These are phyloP conservation scores for Gephyroberyx darwinii DNA, from an alignment of 2,797 vertebrate species.

Conservation along the genomic window DNA sequence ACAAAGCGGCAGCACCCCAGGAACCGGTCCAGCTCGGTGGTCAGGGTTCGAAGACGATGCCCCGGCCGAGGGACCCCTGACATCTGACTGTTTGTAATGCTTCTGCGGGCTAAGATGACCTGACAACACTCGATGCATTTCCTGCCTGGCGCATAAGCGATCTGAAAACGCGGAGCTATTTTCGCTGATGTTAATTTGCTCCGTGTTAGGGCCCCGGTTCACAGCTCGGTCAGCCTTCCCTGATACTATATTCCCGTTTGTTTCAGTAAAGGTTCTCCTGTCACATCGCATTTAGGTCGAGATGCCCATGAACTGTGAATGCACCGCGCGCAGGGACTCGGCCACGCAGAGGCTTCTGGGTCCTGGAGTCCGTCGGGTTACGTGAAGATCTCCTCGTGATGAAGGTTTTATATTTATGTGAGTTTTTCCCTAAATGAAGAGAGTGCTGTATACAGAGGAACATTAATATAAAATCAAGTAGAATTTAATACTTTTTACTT, in stretches of 20 bases:
- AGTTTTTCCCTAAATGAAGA: conserved; percentile 18
- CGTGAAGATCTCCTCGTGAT: neutral
- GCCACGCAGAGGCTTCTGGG: conserved; percentile 59
- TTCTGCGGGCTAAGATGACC: conserved; percentile 74
- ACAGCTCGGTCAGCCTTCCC: conserved; percentile 91
- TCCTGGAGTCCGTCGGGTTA: conserved; percentile 57
- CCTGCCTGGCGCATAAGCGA: conserved; percentile 77
- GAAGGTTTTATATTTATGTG: conserved; percentile 6
- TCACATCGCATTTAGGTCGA: conserved; percentile 85
- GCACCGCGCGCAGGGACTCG: conserved; percentile 78
- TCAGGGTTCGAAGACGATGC: conserved; percentile 47
- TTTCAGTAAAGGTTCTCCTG: conserved; percentile 89
- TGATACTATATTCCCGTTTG: conserved; percentile 91
- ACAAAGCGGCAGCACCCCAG: conserved; percentile 44
- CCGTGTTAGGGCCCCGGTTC: conserved; percentile 88
- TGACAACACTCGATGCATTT: conserved; percentile 77
- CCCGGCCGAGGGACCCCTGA: conserved; percentile 20
- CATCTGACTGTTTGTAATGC: conserved; percentile 21
- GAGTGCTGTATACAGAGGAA: neutral
- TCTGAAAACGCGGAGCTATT: conserved; percentile 80
- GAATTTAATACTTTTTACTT: neutral
- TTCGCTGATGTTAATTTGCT: conserved; percentile 91
- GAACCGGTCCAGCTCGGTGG: conserved; percentile 39
- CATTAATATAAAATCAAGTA: neutral
- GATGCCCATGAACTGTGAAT: conserved; percentile 88